A percentile compares a stretch with the other conserved stretches of the same genome.
phyloP scores from a whole-genome alignment of 2,797 vertebrate genomes.

The Danio tinwini region DNA sequence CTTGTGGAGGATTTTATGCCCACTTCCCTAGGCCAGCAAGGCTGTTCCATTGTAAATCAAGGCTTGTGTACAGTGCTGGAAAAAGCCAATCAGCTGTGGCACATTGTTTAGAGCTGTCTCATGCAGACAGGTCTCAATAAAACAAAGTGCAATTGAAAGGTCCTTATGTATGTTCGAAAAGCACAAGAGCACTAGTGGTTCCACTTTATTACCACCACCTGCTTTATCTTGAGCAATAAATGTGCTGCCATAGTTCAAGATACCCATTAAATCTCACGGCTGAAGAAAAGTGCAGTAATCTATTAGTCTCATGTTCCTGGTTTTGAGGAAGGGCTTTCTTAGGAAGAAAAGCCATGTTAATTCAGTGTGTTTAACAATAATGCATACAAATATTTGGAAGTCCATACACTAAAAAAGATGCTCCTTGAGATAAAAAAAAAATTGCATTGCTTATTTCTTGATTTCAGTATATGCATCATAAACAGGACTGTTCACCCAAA shows the following conservation, averaged over 20 bases:
- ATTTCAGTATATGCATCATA: too few species aligned
- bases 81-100: constrained; percentile 26
- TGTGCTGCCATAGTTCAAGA: background rate
- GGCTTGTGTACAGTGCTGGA: background rate
- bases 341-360: background rate
- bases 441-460: too few species aligned
- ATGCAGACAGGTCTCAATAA: background rate
- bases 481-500: too few species aligned
- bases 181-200: background rate
- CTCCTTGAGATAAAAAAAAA: too few species aligned
- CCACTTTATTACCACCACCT: constrained; percentile 1
- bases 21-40: constrained; percentile 29
- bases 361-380: too few species aligned
- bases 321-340: background rate
- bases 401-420: too few species aligned
- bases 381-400: too few species aligned
- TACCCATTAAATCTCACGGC: constrained; percentile 5
- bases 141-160: constrained; percentile 8
- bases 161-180: constrained; percentile 15
- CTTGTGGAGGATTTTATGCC: constrained; percentile 29
- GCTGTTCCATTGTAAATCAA: constrained; percentile 31
- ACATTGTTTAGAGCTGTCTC: constrained; percentile 17
- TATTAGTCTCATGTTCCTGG: background rate
- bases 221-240: constrained; percentile 21
- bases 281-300: background rate